Evolutionary conservation across 2,113 vertebrate genomes (phyloP), one percentile per base, ranked within the genome.

Genomic region (Tachuris rubrigastra): DNA sequence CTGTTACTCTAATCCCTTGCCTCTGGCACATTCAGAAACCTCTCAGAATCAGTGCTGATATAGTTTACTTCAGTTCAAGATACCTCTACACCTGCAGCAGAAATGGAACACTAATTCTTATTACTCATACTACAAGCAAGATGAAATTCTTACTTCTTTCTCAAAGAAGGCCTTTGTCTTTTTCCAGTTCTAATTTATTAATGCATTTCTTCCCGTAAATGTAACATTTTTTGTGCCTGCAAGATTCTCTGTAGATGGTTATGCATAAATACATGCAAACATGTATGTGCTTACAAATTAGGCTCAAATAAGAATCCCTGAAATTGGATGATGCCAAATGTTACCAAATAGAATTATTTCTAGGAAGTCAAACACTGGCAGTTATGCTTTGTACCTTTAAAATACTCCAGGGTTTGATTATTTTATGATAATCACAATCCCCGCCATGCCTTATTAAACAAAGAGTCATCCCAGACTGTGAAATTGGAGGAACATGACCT

Each of bases 391-490:
- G 46, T 62, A 50, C n/a, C 68, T 91, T 71, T 62, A 55, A 89
- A 95, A 91, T 46, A 72, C 58, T 58, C 85, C 35, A 46, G 69
- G 50, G 18, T 77, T 94, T 96, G 88, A 95, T 96, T 75, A 85
- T 88, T 82, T 92, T 67, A 14, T 87, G 89, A 83, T 96, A 92
- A 96, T 94, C 71, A 90, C 66, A 67, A 56, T 72, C 81, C 68
- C 65, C 1, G 1, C 55, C 92, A 85, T 65, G 74, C 58, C 83
- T 95, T 93, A 79, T 93, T 96, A 86, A 84, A 93, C 77, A 83
- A 77, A 91, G 47, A 94, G 79, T 90, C 78, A 77, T 78, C 78
- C 88, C 80, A 65, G 66, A 59, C 62, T 74, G 59, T 69, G 62
- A 92, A 92, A 86, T 80, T 89, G 75, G 62, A 81, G 39, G 71